Conservation (phyloP, 2,113 vertebrate species). For the Riparia riparia region DNA sequence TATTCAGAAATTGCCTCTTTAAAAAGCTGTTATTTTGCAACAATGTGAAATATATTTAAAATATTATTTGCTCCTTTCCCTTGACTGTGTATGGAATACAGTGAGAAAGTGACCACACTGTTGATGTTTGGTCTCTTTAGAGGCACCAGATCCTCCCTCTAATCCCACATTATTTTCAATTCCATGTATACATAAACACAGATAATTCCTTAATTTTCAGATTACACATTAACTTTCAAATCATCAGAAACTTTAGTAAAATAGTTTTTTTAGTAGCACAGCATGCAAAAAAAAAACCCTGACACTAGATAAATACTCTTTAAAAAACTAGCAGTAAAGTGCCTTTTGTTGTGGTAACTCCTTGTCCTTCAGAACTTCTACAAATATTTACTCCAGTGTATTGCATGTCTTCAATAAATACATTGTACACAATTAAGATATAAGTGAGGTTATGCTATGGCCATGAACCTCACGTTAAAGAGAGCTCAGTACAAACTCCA, state of each 20-base stretch:
- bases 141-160: neutral
- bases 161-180: neutral
- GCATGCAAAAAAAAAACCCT: accelerated
- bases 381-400: neutral
- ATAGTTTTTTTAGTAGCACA: neutral
- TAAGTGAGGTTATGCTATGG: neutral
- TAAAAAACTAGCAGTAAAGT: neutral
- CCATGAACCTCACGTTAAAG: neutral
- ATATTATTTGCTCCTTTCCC: neutral
- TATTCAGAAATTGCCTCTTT: neutral
- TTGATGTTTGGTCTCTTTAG: neutral
- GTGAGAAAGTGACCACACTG: neutral
- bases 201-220: neutral
- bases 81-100: neutral
- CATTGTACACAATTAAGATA: neutral
- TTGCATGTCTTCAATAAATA: neutral
- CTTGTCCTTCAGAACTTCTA: neutral
- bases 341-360: neutral
- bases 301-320: neutral
- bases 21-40: neutral
- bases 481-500: neutral
- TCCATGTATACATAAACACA: neutral
- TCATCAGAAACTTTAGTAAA: neutral
- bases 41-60: neutral
- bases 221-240: neutral